Evolutionary conservation across 2,888 invertebrate species (phyloP).

Genomic region (Eristalis intricaria): DNA sequence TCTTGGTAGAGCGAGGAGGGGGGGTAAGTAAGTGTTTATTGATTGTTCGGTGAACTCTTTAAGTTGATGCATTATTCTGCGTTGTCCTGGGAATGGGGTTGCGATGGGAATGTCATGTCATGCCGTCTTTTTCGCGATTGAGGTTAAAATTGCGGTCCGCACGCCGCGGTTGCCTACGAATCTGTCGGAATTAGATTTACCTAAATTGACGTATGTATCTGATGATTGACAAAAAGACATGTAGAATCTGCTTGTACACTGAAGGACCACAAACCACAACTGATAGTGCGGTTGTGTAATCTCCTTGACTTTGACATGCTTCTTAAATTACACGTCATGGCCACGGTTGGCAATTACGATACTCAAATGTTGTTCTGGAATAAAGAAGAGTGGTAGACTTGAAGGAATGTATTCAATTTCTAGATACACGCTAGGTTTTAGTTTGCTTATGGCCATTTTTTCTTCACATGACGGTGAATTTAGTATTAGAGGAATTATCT

Average conservation of each 20-base stretch:
- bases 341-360: no score
- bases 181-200: not conserved
- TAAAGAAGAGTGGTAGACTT: no score
- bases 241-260: no score
- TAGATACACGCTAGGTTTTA: no score
- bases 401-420: no score
- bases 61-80: not conserved
- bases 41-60: not conserved
- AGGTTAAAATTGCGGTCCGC: not conserved
- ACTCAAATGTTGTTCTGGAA: no score
- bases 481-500: no score
- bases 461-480: no score
- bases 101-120: not conserved
- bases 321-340: not conserved
- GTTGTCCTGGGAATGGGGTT: not conserved
- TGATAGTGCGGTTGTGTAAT: no score
- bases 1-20: not conserved
- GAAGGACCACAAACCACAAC: no score
- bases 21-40: not conserved
- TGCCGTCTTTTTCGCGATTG: not conserved
- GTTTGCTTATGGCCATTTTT: no score
- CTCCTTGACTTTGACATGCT: no score
- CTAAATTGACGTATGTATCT: not conserved
- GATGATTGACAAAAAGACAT: not conserved
- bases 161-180: not conserved